These are phyloP conservation scores for Stictonetta naevosa DNA, from an alignment of 2,113 vertebrate genomes.

Conservation along the genomic window DNA sequence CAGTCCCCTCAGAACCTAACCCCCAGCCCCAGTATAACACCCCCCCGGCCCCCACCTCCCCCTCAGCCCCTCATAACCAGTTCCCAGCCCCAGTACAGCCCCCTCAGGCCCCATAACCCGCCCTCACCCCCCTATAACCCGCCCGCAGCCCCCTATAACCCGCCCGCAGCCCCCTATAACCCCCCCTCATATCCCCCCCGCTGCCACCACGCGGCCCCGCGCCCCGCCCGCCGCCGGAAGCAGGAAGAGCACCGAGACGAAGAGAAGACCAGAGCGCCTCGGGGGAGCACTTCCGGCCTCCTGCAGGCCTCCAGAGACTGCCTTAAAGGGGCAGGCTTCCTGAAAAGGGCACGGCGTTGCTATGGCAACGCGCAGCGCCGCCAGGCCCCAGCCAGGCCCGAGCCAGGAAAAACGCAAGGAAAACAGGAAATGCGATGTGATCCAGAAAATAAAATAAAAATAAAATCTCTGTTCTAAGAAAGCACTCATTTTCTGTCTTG, in stretches of 20 bases:
- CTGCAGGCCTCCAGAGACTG: not conserved
- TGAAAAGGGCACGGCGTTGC: not conserved
- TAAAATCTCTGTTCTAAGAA: not conserved
- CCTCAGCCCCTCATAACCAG: not conserved
- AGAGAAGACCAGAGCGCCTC: not conserved
- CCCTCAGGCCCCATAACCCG: not conserved
- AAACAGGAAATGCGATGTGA: fast-evolving
- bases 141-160: no score
- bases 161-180: no score
- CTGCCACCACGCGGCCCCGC: not conserved
- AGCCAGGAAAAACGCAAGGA: not conserved
- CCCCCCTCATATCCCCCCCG: not conserved
- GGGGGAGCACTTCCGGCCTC: not conserved
- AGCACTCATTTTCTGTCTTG: no score
- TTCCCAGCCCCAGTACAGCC: no score
- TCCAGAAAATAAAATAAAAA: no score
- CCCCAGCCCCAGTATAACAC: no score
- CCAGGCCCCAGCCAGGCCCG: not conserved
- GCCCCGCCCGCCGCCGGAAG: not conserved
- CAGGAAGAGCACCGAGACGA: not conserved
- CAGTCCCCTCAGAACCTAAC: not conserved
- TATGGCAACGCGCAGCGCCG: not conserved
- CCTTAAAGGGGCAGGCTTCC: not conserved
- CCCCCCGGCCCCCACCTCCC: not conserved
- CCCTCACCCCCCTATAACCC: not conserved